These are phyloP conservation scores for Aphrophora alni DNA, from an alignment of 2,888 invertebrate genomes.

Conservation along the genomic window DNA sequence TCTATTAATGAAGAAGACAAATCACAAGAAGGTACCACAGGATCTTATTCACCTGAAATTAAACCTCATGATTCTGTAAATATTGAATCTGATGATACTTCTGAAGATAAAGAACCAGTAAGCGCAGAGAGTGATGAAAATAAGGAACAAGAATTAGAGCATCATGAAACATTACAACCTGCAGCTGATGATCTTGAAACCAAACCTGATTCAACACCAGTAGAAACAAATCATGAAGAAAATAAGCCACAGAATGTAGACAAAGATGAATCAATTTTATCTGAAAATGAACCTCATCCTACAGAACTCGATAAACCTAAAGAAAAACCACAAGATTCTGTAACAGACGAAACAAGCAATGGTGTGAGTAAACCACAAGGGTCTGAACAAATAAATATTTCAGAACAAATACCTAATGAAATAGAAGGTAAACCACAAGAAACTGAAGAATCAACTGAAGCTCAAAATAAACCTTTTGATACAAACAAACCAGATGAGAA, in stretches of 20 bases:
- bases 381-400: not conserved
- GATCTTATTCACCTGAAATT: not conserved
- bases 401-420: not conserved
- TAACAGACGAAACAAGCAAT: not conserved
- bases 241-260: not conserved
- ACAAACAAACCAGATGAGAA: not conserved
- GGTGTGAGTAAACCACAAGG: not conserved
- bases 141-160: not conserved
- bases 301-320: not conserved
- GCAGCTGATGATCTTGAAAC: slow-evolving; percentile 42
- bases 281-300: not conserved
- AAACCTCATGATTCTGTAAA: not conserved
- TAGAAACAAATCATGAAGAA: not conserved
- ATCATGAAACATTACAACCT: not conserved
- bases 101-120: not conserved
- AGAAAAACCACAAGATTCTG: not conserved
- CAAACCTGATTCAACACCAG: not conserved
- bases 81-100: not conserved
- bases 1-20: slow-evolving; percentile 43
- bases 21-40: slow-evolving; percentile 26
- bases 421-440: not conserved
- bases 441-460: not conserved
- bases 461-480: not conserved
- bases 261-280: not conserved
- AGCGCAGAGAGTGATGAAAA: not conserved